These are phyloP conservation scores for Clarias pachynema DNA, from an alignment of 2,797 vertebrate species.

Conservation along the genomic window DNA sequence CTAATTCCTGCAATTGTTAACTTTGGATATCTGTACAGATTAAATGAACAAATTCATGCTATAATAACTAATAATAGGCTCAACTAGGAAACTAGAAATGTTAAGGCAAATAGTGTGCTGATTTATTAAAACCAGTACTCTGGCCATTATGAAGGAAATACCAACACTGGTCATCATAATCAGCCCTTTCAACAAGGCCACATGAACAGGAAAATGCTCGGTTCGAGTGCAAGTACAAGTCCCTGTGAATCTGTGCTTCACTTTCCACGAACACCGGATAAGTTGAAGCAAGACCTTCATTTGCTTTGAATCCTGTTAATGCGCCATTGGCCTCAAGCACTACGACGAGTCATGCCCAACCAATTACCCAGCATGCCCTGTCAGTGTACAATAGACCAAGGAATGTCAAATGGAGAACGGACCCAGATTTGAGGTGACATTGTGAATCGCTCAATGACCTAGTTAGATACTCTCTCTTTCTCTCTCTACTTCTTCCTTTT, in stretches of 20 bases:
- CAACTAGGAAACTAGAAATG: no score
- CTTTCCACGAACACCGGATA: not conserved
- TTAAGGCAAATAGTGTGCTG: not conserved
- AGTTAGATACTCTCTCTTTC: slow-evolving; percentile 10
- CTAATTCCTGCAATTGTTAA: not conserved
- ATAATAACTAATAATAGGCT: not conserved
- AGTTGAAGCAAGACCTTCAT: not conserved
- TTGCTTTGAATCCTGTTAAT: slow-evolving; percentile 26
- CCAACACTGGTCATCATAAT: not conserved
- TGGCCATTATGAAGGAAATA: not conserved
- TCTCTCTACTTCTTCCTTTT: not conserved
- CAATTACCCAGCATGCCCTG: slow-evolving; percentile 47
- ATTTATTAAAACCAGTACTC: not conserved
- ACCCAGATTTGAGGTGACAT: slow-evolving; percentile 33
- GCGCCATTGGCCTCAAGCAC: slow-evolving; percentile 20
- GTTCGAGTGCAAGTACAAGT: not conserved
- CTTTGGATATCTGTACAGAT: not conserved
- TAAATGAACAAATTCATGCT: not conserved
- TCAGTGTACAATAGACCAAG: slow-evolving; percentile 16
- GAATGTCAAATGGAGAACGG: slow-evolving; percentile 20
- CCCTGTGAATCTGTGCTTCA: not conserved
- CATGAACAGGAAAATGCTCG: not conserved
- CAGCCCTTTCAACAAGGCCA: not conserved
- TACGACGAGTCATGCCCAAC: slow-evolving; percentile 23
- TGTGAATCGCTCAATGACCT: slow-evolving; percentile 26